These are phyloP conservation scores for Rhagonycha lutea DNA, from an alignment of 2,888 invertebrate species.

Conservation along the genomic window DNA sequence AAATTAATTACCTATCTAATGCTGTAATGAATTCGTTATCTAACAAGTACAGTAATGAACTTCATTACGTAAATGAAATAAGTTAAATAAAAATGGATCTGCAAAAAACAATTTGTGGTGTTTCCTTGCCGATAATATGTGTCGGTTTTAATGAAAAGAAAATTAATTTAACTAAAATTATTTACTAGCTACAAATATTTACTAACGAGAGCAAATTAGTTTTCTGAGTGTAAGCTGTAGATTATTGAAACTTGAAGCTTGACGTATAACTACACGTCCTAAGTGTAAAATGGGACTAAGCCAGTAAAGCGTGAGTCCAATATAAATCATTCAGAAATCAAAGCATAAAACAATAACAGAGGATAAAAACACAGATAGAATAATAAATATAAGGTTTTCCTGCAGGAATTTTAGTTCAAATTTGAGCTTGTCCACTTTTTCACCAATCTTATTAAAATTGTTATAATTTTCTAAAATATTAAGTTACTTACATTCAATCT, in stretches of 20 bases:
- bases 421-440: not conserved
- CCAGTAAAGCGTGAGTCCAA: not conserved
- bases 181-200: not conserved
- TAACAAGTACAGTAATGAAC: too few species aligned
- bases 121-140: too few species aligned
- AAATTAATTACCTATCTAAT: too few species aligned
- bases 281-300: not conserved
- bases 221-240: not conserved
- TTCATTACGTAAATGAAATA: too few species aligned
- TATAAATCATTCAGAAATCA: not conserved
- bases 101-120: too few species aligned
- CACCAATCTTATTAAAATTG: not conserved
- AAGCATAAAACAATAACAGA: not conserved
- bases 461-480: not conserved
- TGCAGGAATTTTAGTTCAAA: not conserved
- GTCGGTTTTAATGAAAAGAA: too few species aligned
- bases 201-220: not conserved
- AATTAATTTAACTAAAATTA: too few species aligned
- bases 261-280: not conserved
- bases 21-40: too few species aligned
- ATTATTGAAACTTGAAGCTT: not conserved
- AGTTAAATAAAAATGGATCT: too few species aligned
- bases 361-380: not conserved
- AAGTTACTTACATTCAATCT: conserved; percentile 54
- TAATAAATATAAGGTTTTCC: not conserved